Percentiles rank a stretch among this genome's conserved stretches.
Conservation (phyloP, 2,888 invertebrate genomes). For the Heliconius erato region DNA sequence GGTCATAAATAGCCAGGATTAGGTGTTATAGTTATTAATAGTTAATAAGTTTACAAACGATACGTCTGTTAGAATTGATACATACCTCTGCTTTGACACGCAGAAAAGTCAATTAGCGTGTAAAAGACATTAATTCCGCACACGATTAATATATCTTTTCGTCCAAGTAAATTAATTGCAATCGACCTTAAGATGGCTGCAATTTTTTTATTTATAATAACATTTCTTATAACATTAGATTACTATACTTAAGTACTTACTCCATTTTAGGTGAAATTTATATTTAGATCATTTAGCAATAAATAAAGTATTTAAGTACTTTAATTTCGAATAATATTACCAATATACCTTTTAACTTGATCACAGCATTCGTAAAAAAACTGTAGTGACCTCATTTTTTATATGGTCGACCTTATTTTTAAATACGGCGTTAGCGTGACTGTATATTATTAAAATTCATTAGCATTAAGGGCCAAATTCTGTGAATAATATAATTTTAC, state of each 20-base stretch:
- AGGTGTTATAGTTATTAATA: slow-evolving; percentile 50
- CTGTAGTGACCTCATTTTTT: slow-evolving; percentile 16
- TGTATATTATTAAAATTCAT: slow-evolving; percentile 32
- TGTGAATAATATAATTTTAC: neutral
- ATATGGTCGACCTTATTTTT: slow-evolving; percentile 3
- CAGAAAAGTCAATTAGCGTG: neutral
- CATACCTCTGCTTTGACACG: neutral
- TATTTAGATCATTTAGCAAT: no score
- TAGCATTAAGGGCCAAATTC: slow-evolving; percentile 12
- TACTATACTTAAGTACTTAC: no score
- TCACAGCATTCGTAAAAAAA: neutral
- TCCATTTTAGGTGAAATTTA: no score
- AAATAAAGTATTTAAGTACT: no score
- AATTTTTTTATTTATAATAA: no score
- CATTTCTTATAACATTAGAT: no score
- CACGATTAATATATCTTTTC: neutral
- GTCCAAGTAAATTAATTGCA: neutral
- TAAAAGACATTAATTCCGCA: neutral
- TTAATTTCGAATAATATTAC: neutral
- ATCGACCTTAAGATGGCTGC: no score
- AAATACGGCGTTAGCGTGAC: slow-evolving; percentile 18
- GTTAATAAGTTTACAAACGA: slow-evolving; percentile 4
- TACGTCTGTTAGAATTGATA: neutral
- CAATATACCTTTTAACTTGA: neutral
- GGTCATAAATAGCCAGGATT: slow-evolving; percentile 60